Base-by-base conservation (phyloP, 2,888 invertebrate species). In the Lasius fuliginosus region DNA sequence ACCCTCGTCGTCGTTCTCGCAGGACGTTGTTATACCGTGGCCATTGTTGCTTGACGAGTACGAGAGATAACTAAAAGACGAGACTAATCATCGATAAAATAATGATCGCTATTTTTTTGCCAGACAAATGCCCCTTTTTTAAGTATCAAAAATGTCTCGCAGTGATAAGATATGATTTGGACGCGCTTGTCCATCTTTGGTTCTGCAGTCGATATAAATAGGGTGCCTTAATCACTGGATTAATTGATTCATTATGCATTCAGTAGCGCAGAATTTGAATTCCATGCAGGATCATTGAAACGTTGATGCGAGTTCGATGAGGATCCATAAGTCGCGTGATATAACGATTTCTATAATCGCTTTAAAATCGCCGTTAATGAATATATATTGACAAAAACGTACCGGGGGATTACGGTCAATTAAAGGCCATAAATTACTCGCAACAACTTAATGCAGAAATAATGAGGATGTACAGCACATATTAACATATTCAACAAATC, bases 81-180 rank as follows among this genome's bases (percentile, higher is more conserved):
- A 65, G 82, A 62, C 42, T 90, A 90, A 89, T 91, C 87, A 87
- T 68, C 86, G 85, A 84, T 88, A 90, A 91, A 90, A 87, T 88
- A 85, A 88, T 83, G 90, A 84, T 87, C 85, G 42, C 46, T 49
- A 46, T 79, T 46, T 71, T 23, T 27, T 36, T 11, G 2, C 12
- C n/a, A 18, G 33, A 27, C 15, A 23, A 4, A 40, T 30, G 23
- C 67, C 36, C 18, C 15, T 49, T 33, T 73, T 76, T 36, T 4
- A 40, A 62, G 15, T 36, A 73, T 62, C 23, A n/a, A 71, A 73
- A 60, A 79, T 42, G 5, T 46, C 11, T 60, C 71, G 1, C 46
- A 12, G 9, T 23, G 60, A 81, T 81, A 62, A 81, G 46, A 81
- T 46, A 46, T 18, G 60, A n/a, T 64, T 33, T 30, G 5, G 18